These are phyloP conservation scores for Hoplodrina blanda DNA, from an alignment of 2,888 invertebrate genomes.

Conservation along the genomic window DNA sequence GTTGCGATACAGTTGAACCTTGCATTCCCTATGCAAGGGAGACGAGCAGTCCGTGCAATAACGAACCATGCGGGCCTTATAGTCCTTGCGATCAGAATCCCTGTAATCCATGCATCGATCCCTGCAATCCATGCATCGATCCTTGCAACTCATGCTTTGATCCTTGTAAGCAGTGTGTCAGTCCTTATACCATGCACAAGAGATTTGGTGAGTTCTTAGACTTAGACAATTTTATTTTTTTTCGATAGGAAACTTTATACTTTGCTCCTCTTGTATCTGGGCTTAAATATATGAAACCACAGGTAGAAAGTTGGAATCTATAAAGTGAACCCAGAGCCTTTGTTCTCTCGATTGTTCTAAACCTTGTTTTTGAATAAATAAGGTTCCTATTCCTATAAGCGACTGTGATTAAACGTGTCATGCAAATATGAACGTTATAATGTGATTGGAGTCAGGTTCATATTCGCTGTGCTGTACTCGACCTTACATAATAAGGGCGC, in stretches of 20 bases:
- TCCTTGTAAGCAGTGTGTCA: slow-evolving; percentile 18
- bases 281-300: no score
- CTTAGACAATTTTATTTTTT: not conserved
- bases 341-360: no score
- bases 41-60: slow-evolving; percentile 4
- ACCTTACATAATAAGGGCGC: no score
- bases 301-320: no score
- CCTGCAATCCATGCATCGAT: slow-evolving; percentile 3
- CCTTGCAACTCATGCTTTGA: slow-evolving; percentile 27
- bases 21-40: slow-evolving; percentile 44
- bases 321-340: no score
- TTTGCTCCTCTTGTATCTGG: not conserved
- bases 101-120: slow-evolving; percentile 18
- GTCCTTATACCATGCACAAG: slow-evolving; percentile 65
- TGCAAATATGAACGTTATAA: no score
- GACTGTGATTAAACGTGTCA: no score
- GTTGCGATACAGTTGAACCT: slow-evolving; percentile 60
- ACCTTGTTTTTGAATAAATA: no score
- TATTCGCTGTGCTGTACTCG: no score
- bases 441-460: no score
- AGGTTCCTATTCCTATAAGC: no score
- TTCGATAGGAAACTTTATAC: no score
- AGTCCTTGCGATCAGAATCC: slow-evolving; percentile 32
- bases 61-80: slow-evolving; percentile 22
- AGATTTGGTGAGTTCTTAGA: slow-evolving; percentile 84